Evolutionary conservation across 2,113 vertebrate species (phyloP).

Genomic region (Setophaga kirtlandii): DNA sequence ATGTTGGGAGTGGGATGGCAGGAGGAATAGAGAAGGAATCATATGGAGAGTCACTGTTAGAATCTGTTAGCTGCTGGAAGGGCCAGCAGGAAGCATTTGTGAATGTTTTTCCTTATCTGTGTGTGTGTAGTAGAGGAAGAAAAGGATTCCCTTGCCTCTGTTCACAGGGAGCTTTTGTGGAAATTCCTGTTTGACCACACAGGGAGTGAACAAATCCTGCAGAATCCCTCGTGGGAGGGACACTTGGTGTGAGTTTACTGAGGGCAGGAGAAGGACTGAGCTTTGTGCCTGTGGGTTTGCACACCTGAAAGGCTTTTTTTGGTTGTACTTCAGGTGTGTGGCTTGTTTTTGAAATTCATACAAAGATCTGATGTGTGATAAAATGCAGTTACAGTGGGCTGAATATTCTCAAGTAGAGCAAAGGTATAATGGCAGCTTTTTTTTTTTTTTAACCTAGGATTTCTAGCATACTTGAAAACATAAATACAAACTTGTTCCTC

Average conservation of each 20-base stretch:
- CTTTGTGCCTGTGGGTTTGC: background rate
- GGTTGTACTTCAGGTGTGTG: background rate
- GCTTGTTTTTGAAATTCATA: background rate
- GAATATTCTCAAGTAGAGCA: background rate
- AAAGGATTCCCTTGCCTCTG: background rate
- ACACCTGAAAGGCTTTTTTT: background rate
- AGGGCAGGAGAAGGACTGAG: background rate
- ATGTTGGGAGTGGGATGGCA: background rate
- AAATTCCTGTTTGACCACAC: background rate
- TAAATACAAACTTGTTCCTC: background rate
- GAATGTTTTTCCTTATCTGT: background rate
- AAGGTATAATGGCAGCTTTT: background rate
- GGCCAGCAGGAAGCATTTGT: background rate
- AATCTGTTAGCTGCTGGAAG: background rate
- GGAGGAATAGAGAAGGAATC: background rate
- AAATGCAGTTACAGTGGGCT: background rate
- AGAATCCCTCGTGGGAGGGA: accelerated
- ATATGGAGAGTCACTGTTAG: background rate
- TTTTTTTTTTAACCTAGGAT: background rate
- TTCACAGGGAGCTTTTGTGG: background rate
- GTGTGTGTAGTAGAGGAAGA: background rate
- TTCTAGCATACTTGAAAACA: background rate
- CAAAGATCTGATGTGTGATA: background rate
- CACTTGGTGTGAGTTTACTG: no score
- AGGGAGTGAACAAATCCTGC: accelerated